Base-by-base conservation (phyloP, 2,113 vertebrate species). In the Tiliqua scincoides region DNA sequence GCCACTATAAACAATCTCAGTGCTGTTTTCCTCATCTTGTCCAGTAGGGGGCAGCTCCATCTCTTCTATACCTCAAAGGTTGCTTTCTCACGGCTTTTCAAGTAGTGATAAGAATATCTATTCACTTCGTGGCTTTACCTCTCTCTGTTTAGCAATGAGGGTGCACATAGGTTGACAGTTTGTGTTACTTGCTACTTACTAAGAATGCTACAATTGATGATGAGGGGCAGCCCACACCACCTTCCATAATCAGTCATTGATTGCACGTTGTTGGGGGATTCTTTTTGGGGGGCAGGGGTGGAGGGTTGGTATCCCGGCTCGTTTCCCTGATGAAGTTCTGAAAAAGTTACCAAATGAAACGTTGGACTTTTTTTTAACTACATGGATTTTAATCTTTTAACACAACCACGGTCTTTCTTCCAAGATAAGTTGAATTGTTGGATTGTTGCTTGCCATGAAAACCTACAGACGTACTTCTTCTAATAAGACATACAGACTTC, bases 31-130 rank as follows among this genome's bases (percentile, higher is more conserved):
- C 14, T 57, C 21, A 74, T 74, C 18, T 14, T 20, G 20, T 63
- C 70, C 82, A 74, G 37, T 48, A 84, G 82, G 37, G 70, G 71
- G 70, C 82, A 84, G 71, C 71, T 48, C 59, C 27, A 63, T 32
- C 82, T 43, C 74, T n/a, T 59, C 70, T 62, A 62, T 15, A 15
- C 20, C 21, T 61, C 35, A 43, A 73, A 74, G 35, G 27, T 14
- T 1, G 61, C 15, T 84, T 67, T 54, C 20, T 62, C n/a, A 10
- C 4, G 11, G 14, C 23, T 57, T 18, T 65, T 25, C 23, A 6
- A 48, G 21, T 59, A 35, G 35, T 74, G 71, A 40, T 20, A 4
- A 9, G 17, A 43, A 61, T 71, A 73, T 17, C 72, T 72, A 43
- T 30, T 4, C 40, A 3, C 21, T 17, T 61, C 18, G n/a, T 40